A percentile compares a stretch with the other conserved stretches of the same genome.
phyloP scores from a whole-genome alignment of 2,888 invertebrate species.

The Perithous albicinctus region DNA sequence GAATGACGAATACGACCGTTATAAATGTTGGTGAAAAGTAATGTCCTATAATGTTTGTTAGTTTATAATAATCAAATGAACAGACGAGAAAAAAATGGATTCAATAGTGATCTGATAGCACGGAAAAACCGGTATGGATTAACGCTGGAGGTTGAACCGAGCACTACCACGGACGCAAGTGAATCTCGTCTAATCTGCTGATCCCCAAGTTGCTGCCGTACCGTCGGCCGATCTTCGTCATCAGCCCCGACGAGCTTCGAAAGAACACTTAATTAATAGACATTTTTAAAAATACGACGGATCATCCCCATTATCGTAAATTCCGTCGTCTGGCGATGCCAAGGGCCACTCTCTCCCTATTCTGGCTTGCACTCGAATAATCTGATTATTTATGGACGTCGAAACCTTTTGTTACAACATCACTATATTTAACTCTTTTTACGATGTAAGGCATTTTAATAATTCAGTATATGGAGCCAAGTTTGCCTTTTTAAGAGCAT shows the following conservation, averaged over 20 bases:
- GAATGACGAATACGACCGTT: not conserved
- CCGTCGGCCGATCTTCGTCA: slow-evolving; percentile 6
- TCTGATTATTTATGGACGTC: slow-evolving; percentile 75
- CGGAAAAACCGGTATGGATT: slow-evolving; percentile 57
- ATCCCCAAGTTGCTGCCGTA: slow-evolving; percentile 40
- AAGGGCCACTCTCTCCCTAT: slow-evolving; percentile 63
- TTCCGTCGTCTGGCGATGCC: slow-evolving; percentile 65
- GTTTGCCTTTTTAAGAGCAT: not conserved
- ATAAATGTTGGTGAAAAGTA: not conserved
- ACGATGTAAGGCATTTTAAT: slow-evolving; percentile 35
- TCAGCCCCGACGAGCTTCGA: slow-evolving; percentile 57
- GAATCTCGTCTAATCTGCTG: slow-evolving; percentile 69
- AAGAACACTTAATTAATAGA: slow-evolving; percentile 74
- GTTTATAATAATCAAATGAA: slow-evolving; percentile 4
- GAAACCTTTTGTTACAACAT: slow-evolving; percentile 61
- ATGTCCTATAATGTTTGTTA: not conserved
- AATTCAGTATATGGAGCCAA: slow-evolving; percentile 40
- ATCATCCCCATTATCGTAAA: slow-evolving; percentile 77
- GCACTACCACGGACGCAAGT: slow-evolving; percentile 53
- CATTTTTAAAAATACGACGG: slow-evolving; percentile 78
- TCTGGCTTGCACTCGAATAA: slow-evolving; percentile 69
- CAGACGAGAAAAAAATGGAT: slow-evolving; percentile 24
- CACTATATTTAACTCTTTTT: slow-evolving; percentile 7
- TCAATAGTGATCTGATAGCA: slow-evolving; percentile 58
- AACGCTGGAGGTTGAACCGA: slow-evolving; percentile 37